Percentiles rank a stretch among this genome's conserved stretches.
phyloP scores from a whole-genome alignment of 2,888 invertebrate genomes.

The Eilema depressum region DNA sequence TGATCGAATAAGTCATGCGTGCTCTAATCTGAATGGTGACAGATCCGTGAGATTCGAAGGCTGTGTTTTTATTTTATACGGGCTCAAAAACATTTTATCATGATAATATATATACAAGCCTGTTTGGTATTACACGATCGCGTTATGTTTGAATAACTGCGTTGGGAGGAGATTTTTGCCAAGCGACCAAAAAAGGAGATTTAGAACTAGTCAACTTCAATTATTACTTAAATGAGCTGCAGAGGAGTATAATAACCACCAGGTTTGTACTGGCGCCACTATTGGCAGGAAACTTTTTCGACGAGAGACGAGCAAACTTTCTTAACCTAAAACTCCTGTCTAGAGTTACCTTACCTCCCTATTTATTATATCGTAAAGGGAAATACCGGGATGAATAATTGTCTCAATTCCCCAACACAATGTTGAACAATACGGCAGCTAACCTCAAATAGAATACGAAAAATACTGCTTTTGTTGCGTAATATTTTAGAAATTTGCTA shows the following conservation, averaged over 20 bases:
- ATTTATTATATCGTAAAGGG: neutral
- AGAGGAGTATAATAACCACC: neutral
- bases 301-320: neutral
- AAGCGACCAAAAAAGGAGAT: neutral
- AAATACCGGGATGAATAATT: neutral
- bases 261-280: neutral
- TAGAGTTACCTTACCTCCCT: neutral
- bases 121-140: neutral
- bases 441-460: neutral
- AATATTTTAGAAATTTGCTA: neutral
- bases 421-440: neutral
- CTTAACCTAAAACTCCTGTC: neutral
- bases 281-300: neutral
- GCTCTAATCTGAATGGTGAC: neutral
- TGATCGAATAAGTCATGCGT: conserved; percentile 18
- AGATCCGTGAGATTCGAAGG: neutral
- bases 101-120: neutral
- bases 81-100: neutral
- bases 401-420: too few species aligned
- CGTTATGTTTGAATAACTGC: neutral
- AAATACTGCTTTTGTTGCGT: neutral
- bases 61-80: neutral
- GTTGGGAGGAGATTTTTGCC: neutral
- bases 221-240: neutral
- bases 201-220: neutral